Evolutionary conservation across 92 coral and sea anemone genomes (phyloP).

Genomic region (Bergia sp.): DNA sequence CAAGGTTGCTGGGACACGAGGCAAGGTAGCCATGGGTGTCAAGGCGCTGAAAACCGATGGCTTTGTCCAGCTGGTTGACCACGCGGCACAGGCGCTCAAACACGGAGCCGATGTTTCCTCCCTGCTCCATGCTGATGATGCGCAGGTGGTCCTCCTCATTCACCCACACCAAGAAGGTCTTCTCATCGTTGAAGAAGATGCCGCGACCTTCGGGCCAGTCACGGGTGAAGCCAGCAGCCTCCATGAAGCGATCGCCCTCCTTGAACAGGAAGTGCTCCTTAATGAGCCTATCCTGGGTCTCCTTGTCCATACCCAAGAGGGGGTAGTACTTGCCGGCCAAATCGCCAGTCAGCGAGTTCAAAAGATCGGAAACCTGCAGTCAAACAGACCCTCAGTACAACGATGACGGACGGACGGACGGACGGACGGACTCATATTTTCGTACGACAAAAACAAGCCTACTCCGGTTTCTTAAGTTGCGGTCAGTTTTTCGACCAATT

Average conservation of each 20-base stretch:
- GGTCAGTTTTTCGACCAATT: too few relatives aligned
- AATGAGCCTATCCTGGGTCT: constrained; percentile 74
- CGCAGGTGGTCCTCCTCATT: constrained; percentile 95
- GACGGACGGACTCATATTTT: too few relatives aligned
- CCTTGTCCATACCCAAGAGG: constrained; percentile 89
- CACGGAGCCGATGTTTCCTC: constrained; percentile 91
- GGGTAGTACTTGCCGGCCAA: constrained; percentile 88
- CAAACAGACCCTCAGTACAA: neutral
- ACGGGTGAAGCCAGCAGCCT: constrained; percentile 80
- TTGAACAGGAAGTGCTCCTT: constrained; percentile 93
- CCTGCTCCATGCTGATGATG: constrained; percentile 95
- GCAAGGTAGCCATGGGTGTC: constrained; percentile 82
- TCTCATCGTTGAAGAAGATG: constrained; percentile 88
- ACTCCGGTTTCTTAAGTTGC: too few relatives aligned
- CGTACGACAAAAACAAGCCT: too few relatives aligned
- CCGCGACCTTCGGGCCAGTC: constrained; percentile 97
- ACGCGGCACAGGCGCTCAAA: constrained; percentile 77
- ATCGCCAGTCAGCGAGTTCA: constrained; percentile 81
- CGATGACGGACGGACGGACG: too few relatives aligned
- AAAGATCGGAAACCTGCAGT: constrained; percentile 70
- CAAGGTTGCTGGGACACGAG: constrained; percentile 92
- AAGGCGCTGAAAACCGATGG: constrained; percentile 78
- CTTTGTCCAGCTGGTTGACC: constrained; percentile 83
- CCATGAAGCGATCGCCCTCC: constrained; percentile 90
- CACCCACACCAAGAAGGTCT: constrained; percentile 94